Evolutionary conservation across 1,140 invertebrate species (phyloP), one percentile per base, ranked within the genome.

Genomic region (Temnothorax curvispinosus): DNA sequence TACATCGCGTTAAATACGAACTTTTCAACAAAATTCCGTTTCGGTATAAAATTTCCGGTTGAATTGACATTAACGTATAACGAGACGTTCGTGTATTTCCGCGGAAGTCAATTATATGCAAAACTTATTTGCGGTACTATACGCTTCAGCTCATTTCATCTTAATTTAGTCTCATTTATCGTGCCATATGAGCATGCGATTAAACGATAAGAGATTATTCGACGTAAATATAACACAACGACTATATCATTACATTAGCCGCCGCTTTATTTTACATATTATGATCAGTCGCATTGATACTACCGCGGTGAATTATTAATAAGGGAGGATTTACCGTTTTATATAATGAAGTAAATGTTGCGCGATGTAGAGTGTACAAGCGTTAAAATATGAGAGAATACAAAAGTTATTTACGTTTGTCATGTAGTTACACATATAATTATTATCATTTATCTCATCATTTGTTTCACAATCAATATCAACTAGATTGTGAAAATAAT

Each of bases 1-100:
- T 84, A 27, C 41, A 50, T 74, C 75, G 38, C 69, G n/a, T 44
- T 75, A 50, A 60, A 75, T 75, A 47, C 6, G 69, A 84, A 84
- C 32, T 84, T 74, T 60, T 44, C 67, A 41, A 11, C 38, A 47
- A 47, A 60, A 82, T 58, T 60, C 18, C 54, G 27, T 5, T 15
- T 35, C 32, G 38, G 15, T 60, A 27, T 27, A 27, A 35, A 58
- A 82, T 21, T 32, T 56, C 21, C 38, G 3, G 3, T 27, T 56
- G 52, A 58, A 74, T 60, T 74, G 67, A 74, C 54, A 60, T 21
- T 58, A 47, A 65, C 8, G 38, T 47, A 82, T 47, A 82, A 58
- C 32, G 52, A 58, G 15, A 8, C 27, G 27, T 72, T 82, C 35
- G 18, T 13, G 67, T 27, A 74, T 21, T 74, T 60, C 7, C 32